Base-by-base conservation (phyloP, 2,888 invertebrate species). In the Hylaea fasciaria region DNA sequence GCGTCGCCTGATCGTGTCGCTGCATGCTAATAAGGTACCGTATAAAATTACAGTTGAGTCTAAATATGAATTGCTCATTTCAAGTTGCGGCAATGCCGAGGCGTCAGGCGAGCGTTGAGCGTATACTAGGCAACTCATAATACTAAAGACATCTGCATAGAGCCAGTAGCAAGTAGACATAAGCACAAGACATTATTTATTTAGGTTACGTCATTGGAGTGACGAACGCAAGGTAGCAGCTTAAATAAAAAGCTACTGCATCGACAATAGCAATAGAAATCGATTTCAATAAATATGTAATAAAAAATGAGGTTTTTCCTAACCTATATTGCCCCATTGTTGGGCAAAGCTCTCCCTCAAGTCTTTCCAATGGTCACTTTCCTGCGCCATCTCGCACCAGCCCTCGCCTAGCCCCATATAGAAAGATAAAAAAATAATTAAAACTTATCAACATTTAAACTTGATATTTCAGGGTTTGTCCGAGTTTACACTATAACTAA, bases 281-380 rank as follows among this genome's bases (percentile, higher is more conserved):
- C 39, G 16, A 44, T 53, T 40, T 45, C 28, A 53, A 60, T 41
- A 60, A 50, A 54, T 28, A 47, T 45, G 28, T 8, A 59, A 49
- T 49, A 59, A 29, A 58, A 53, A 48, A 41, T 40, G 45, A 46
- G n/a, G 41, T 41, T 59, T 57, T 35, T 60, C 60, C 60, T 60
- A 60, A 60, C 60, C 60, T 60, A 60, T 60, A 37, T 60, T 62
- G 63, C 59, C 59, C 63, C 63, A 64, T 45, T 64, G 63, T 14
- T 64, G 63, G 52, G 63, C 63, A 64, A 64, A 64, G 56, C 44
- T 46, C 59, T 64, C 63, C 63, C 63, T 59, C 59, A 59, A 56
- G 53, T 59, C 63, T 53, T 56, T 64, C 59, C 63, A 59, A 53
- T 64, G 63, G 49, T 64, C 63, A 48, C 54, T 59, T 52, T 64